Evolutionary conservation across 1,140 invertebrate species (phyloP), one percentile per base, ranked within the genome.

Genomic region (Calliopsis andreniformis): DNA sequence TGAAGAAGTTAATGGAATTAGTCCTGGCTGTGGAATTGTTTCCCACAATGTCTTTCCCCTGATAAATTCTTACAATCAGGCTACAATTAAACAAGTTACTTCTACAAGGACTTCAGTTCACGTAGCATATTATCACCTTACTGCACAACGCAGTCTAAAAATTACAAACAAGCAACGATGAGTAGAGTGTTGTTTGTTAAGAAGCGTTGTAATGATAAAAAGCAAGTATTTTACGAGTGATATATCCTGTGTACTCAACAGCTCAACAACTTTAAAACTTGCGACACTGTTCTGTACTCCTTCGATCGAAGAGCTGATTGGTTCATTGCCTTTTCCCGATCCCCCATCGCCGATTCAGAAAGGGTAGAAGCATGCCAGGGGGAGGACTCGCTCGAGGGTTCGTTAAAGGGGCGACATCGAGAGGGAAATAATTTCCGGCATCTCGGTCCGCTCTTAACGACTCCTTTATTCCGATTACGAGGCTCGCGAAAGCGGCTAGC

Each of bases 341-440:
- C 45, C 62, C 49, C 35, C 71, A 10, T 75, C 55, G 18, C 55
- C 56, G 77, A 66, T 75, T 61, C 39, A 25, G 67, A 71, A 72
- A 69, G 72, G 35, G 53, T 39, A 28, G 39, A 12, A 30, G 55
- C 16, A 18, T 5, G 28, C 32, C 47, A 32, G n/a, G 14, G 42
- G 35, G 3, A n/a, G 20, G 20, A 30, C 61, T 35, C 39, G 42
- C 28, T 18, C 25, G 62, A 67, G 62, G 23, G 62, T 67, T 56
- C 62, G 35, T 73, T 73, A 67, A 73, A 73, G 62, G 20, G 51
- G 23, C 71, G 49, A 73, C 28, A 66, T 66, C 71, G 71, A 67
- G 71, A 73, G 71, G 62, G 39, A 55, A 43, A 73, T 67, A 56
- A 67, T 73, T 73, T 73, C 70, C 70, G 14, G 25, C 59, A 45